Conservation (phyloP, 2,888 invertebrate genomes). For the Drosophila quinaria region DNA sequence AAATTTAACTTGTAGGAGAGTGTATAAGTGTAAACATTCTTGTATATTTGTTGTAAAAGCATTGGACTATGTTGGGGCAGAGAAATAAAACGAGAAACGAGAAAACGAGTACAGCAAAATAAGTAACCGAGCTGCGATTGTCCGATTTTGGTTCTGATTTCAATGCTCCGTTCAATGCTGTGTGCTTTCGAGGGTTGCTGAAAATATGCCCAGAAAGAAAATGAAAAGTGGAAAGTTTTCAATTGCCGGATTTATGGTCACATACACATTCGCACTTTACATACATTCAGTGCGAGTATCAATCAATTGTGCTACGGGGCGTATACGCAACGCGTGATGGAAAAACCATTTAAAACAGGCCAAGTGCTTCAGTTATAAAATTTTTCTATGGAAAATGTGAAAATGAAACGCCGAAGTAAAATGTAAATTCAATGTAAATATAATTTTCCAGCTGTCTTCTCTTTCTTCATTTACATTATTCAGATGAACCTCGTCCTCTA, state of each 20-base stretch:
- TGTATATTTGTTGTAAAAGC: conserved; percentile 28
- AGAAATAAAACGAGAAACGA: neutral
- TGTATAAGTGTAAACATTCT: conserved; percentile 34
- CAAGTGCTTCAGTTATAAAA: conserved; percentile 4
- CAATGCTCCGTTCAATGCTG: conserved; percentile 9
- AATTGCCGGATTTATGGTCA: conserved; percentile 43
- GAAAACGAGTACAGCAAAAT: conserved; percentile 28
- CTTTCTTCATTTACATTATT: conserved; percentile 11
- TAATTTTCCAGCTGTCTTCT: conserved; percentile 6
- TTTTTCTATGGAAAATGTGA: conserved; percentile 1
- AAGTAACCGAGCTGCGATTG: conserved; percentile 55
- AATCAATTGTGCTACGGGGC: conserved; percentile 53
- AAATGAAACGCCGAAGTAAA: neutral
- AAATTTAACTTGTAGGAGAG: conserved; percentile 31
- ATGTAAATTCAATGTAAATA: neutral
- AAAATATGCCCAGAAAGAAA: conserved; percentile 29
- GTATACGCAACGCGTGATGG: conserved; percentile 30
- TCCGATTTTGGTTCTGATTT: conserved; percentile 36
- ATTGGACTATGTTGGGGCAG: neutral
- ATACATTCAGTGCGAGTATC: conserved; percentile 44
- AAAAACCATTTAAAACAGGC: conserved; percentile 5
- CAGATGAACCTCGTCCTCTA: neutral
- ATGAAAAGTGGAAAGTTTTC: conserved; percentile 53
- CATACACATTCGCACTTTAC: conserved; percentile 25
- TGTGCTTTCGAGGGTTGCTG: conserved; percentile 36